These are phyloP conservation scores for Catocala fraxini DNA, from an alignment of 2,888 invertebrate genomes.

Conservation along the genomic window DNA sequence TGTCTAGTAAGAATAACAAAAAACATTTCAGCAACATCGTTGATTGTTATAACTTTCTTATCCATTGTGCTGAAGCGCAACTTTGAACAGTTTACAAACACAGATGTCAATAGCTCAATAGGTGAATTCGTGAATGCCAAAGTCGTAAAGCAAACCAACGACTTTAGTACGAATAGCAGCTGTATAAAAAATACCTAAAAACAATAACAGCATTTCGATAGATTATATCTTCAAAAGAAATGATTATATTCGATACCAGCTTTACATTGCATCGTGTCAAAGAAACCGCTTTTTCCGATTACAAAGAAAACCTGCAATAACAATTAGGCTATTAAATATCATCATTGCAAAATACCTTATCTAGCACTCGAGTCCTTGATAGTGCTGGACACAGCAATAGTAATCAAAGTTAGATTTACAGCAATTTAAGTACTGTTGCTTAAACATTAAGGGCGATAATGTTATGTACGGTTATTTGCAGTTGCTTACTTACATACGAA, in stretches of 20 bases:
- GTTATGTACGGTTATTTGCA: not conserved
- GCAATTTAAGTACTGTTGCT: constrained; percentile 12
- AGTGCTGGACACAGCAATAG: constrained; percentile 13
- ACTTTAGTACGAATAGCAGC: not conserved
- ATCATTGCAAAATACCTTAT: constrained; percentile 26
- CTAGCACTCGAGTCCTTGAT: constrained; percentile 7
- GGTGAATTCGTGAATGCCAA: constrained; percentile 3
- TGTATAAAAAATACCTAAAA: too few species aligned
- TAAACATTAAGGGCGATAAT: constrained; percentile 10
- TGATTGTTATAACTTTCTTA: constrained; percentile 21
- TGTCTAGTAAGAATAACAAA: not conserved
- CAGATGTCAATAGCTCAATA: constrained; percentile 1
- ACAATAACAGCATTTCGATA: too few species aligned
- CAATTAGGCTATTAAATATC: constrained; percentile 28
- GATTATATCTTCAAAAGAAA: constrained; percentile 1
- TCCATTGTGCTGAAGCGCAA: not conserved
- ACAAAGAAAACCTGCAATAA: constrained; percentile 29
- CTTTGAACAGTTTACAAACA: not conserved
- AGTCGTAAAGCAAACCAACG: constrained; percentile 1
- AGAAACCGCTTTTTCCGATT: constrained; percentile 22
- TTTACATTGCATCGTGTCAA: constrained; percentile 29
- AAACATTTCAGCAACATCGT: not conserved
- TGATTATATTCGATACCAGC: constrained; percentile 9
- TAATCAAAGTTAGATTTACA: constrained; percentile 12
- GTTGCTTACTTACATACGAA: constrained; percentile 16